Evolutionary conservation across 2,888 invertebrate genomes (phyloP).

Genomic region (Monochamus alternatus): DNA sequence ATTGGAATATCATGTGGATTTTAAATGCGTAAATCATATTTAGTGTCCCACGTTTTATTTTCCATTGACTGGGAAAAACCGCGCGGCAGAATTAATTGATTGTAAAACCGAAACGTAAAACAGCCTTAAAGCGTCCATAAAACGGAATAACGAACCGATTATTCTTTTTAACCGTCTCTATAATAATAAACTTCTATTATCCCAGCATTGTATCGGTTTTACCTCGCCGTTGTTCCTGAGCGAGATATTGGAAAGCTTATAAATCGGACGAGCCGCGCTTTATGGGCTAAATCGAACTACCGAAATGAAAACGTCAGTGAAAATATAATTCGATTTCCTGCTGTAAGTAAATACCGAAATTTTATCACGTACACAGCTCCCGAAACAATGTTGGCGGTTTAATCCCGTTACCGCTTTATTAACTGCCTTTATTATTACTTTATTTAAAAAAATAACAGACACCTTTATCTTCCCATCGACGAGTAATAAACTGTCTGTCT

Average conservation of each 20-base stretch:
- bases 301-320: slow-evolving; percentile 46
- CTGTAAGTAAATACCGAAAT: slow-evolving; percentile 41
- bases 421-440: slow-evolving; percentile 12
- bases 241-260: slow-evolving; percentile 36
- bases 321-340: slow-evolving; percentile 40
- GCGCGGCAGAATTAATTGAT: too few species aligned
- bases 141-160: slow-evolving; percentile 14
- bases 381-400: slow-evolving; percentile 7
- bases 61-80: too few species aligned
- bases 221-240: slow-evolving; percentile 13
- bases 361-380: slow-evolving; percentile 39
- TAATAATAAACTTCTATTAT: slow-evolving; percentile 36
- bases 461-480: background rate
- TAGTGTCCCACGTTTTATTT: too few species aligned
- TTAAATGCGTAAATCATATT: too few species aligned
- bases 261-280: slow-evolving; percentile 38
- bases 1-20: too few species aligned
- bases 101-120: background rate
- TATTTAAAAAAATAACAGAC: background rate
- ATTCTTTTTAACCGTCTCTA: slow-evolving; percentile 29
- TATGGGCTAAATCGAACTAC: slow-evolving; percentile 24
- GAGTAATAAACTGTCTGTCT: background rate
- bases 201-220: slow-evolving; percentile 27
- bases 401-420: slow-evolving; percentile 8
- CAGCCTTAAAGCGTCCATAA: background rate